These are phyloP conservation scores for Toxostoma redivivum DNA, from an alignment of 2,113 vertebrate species.

Conservation along the genomic window DNA sequence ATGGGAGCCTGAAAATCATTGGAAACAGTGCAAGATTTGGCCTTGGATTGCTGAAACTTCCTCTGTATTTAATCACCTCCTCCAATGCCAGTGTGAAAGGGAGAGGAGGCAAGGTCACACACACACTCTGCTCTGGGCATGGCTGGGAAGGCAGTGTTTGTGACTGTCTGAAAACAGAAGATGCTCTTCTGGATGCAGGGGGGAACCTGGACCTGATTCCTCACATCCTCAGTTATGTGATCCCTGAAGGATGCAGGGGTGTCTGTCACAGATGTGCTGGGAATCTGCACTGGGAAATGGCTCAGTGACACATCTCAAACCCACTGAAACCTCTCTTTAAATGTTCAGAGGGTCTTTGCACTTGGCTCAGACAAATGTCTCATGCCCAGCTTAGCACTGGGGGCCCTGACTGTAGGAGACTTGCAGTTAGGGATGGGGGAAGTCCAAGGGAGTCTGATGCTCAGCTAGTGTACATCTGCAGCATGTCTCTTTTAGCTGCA, in stretches of 20 bases:
- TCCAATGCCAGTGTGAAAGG: neutral
- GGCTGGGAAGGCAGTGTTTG: neutral
- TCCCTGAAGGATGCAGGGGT: neutral
- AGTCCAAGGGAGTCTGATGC: neutral
- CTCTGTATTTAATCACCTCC: neutral
- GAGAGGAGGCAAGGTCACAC: neutral
- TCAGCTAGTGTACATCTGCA: neutral
- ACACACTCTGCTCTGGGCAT: neutral
- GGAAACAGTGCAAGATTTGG: neutral
- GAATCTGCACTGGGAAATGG: neutral
- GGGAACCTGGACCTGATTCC: neutral
- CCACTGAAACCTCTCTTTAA: neutral
- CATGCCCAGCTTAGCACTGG: neutral
- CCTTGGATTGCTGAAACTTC: neutral
- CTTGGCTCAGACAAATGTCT: neutral
- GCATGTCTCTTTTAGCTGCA: neutral
- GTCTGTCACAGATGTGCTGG: neutral
- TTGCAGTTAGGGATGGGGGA: neutral
- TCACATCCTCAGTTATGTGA: rapidly evolving
- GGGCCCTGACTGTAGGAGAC: neutral
- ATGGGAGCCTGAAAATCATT: neutral
- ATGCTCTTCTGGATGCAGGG: neutral
- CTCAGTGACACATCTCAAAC: neutral
- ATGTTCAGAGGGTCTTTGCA: neutral
- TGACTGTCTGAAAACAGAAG: neutral